phyloP scores from a whole-genome alignment of 2,888 invertebrate genomes.

The Petrolisthes manimaculis region DNA sequence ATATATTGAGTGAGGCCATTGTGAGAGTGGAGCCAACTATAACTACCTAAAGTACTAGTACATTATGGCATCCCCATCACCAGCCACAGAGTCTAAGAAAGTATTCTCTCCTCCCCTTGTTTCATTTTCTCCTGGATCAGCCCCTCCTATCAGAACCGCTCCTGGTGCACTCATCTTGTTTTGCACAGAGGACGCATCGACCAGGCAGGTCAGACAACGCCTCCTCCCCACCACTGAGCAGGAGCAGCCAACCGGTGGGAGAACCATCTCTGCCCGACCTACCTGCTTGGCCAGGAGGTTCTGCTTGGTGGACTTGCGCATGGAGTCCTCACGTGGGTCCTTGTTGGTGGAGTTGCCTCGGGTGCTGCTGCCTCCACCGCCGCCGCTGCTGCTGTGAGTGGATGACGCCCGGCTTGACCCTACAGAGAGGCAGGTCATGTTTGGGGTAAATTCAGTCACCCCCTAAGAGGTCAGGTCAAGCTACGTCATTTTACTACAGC shows the following conservation, averaged over 20 bases:
- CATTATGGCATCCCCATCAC: constrained; percentile 18
- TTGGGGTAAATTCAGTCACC: not conserved
- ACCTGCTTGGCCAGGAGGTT: constrained; percentile 89
- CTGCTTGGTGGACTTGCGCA: constrained; percentile 70
- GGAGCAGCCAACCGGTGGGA: constrained; percentile 27
- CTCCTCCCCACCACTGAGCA: constrained; percentile 14
- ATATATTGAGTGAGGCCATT: too few species aligned
- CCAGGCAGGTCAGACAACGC: constrained; percentile 39
- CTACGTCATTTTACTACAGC: not conserved
- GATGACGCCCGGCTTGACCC: constrained; percentile 57
- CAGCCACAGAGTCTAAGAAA: constrained; percentile 3
- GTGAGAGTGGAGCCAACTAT: too few species aligned
- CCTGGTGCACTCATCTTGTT: constrained; percentile 3
- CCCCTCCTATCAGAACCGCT: constrained; percentile 9
- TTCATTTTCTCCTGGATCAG: constrained; percentile 10
- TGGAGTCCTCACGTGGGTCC: constrained; percentile 33
- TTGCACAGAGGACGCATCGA: not conserved
- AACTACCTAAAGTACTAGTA: not conserved
- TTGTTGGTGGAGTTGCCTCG: not conserved
- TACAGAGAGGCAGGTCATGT: constrained; percentile 41
- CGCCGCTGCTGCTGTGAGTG: constrained; percentile 17
- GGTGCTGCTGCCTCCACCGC: constrained; percentile 1
- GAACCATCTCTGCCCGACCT: constrained; percentile 67
- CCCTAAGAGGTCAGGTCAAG: not conserved
- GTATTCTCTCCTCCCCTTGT: not conserved